These are phyloP conservation scores for Asobara japonica DNA, from an alignment of 1,140 invertebrate species.

Conservation along the genomic window DNA sequence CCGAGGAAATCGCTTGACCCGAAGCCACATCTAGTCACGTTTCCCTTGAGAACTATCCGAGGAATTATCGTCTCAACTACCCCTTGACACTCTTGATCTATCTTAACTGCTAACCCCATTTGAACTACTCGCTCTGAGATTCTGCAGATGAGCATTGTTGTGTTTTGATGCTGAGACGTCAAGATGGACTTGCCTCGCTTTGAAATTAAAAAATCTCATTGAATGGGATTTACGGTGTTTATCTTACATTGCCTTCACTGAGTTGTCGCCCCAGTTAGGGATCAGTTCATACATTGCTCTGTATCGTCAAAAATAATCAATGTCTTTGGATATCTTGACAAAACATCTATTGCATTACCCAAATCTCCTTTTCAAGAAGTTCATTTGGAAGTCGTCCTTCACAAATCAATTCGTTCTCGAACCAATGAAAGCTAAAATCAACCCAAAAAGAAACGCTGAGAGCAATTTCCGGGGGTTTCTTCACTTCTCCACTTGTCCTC, in stretches of 20 bases:
- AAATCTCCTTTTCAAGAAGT: too few relatives aligned
- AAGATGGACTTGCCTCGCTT: too few relatives aligned
- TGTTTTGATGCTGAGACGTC: background rate
- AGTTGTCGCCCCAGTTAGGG: too few relatives aligned
- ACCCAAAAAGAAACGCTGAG: background rate
- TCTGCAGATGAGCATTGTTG: background rate
- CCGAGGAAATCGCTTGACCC: slow-evolving; percentile 17
- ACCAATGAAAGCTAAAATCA: background rate
- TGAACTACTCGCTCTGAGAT: background rate
- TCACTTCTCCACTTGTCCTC: background rate
- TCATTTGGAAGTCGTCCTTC: too few relatives aligned
- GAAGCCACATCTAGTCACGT: slow-evolving; percentile 16
- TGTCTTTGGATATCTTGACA: too few relatives aligned
- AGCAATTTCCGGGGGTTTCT: background rate
- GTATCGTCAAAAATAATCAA: too few relatives aligned
- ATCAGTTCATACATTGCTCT: too few relatives aligned
- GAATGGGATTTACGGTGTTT: too few relatives aligned
- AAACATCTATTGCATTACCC: too few relatives aligned
- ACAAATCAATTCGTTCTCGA: too few relatives aligned
- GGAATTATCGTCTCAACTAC: slow-evolving; percentile 14
- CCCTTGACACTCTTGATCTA: slow-evolving; percentile 2
- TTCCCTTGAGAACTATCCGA: background rate
- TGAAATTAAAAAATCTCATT: too few relatives aligned
- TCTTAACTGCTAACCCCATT: slow-evolving; percentile 11
- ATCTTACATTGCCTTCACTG: too few relatives aligned